These are phyloP conservation scores for Ametastegia equiseti DNA, from an alignment of 2,888 invertebrate species.

Conservation along the genomic window DNA sequence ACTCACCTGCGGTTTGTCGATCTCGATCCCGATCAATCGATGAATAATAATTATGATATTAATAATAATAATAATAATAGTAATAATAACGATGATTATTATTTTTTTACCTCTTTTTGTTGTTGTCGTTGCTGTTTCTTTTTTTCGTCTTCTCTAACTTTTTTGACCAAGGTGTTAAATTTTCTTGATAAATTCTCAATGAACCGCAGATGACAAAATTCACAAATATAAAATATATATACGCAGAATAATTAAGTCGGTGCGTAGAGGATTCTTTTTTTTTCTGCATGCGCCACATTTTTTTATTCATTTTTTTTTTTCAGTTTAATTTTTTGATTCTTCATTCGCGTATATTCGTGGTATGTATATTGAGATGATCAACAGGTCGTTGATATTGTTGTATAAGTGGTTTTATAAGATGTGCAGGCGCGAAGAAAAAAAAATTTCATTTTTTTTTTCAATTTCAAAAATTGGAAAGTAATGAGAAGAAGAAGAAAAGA, in stretches of 20 bases:
- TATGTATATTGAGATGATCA: no score
- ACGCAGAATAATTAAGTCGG: background rate
- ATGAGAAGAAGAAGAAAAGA: background rate
- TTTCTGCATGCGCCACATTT: background rate
- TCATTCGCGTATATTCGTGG: background rate
- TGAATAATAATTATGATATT: background rate
- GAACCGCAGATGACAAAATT: background rate
- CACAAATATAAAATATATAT: background rate
- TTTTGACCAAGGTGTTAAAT: background rate
- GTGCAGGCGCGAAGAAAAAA: no score
- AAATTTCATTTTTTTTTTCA: background rate
- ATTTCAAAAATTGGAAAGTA: background rate
- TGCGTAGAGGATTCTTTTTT: no score
- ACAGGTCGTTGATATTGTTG: background rate
- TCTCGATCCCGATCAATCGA: background rate
- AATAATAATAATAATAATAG: background rate
- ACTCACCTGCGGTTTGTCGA: background rate
- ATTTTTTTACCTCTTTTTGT: no score
- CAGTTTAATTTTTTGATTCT: background rate
- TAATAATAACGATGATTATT: no score
- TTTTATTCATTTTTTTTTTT: background rate
- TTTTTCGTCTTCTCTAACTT: background rate
- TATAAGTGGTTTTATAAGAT: no score
- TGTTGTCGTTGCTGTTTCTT: background rate
- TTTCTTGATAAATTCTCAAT: background rate